Evolutionary conservation across 2,888 invertebrate species (phyloP).

Genomic region (Chouioia cunea): DNA sequence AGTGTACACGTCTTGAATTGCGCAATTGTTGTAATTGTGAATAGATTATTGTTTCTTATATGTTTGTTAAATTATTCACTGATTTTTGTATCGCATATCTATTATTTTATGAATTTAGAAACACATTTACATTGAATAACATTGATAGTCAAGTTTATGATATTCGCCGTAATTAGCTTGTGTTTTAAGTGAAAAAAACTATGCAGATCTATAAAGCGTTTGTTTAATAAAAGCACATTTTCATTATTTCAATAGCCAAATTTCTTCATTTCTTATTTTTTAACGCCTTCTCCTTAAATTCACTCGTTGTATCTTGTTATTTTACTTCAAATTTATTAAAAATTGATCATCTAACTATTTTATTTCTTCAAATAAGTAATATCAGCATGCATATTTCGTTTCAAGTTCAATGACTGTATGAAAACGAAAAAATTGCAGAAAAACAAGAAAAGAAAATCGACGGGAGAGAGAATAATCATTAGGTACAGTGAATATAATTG

Average conservation of each 20-base stretch:
- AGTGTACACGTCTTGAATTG: slow-evolving; percentile 19
- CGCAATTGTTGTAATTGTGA: slow-evolving; percentile 16
- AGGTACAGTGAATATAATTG: too few species aligned
- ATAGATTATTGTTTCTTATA: slow-evolving; percentile 16
- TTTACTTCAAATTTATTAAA: too few species aligned
- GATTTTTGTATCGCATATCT: slow-evolving; percentile 6
- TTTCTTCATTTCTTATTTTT: neutral
- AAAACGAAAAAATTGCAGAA: too few species aligned
- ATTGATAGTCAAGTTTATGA: slow-evolving; percentile 19
- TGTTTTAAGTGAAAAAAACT: slow-evolving; percentile 18
- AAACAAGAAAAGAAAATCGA: too few species aligned
- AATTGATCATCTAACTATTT: too few species aligned
- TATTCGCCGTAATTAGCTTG: slow-evolving; percentile 21
- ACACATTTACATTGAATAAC: neutral
- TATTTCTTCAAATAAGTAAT: too few species aligned
- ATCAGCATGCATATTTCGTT: too few species aligned
- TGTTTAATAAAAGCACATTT: slow-evolving; percentile 35
- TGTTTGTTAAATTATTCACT: slow-evolving; percentile 18
- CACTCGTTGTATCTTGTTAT: too few species aligned
- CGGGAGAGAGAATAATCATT: too few species aligned
- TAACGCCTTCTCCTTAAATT: too few species aligned
- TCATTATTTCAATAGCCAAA: slow-evolving; percentile 15
- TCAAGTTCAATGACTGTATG: too few species aligned
- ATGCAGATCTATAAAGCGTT: slow-evolving; percentile 19
- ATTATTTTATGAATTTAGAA: slow-evolving; percentile 7